Conservation (phyloP, 2,113 vertebrate species). For the Xerus inauris region DNA sequence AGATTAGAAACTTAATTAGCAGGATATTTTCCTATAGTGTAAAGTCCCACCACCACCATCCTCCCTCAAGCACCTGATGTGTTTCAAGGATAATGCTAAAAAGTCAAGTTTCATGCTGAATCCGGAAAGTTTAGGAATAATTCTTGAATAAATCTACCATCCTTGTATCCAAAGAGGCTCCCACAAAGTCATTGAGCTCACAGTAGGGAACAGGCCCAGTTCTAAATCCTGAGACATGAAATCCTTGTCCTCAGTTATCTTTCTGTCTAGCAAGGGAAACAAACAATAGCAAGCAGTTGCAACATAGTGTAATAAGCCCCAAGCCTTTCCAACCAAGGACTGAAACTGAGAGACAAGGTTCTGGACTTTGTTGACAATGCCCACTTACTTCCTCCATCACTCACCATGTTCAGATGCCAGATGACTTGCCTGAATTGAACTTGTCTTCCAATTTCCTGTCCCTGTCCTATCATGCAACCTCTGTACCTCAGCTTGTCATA, state of each 20-base stretch:
- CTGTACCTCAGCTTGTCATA: neutral
- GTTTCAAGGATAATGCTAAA: neutral
- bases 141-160: neutral
- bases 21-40: neutral
- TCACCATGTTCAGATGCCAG: neutral
- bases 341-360: neutral
- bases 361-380: neutral
- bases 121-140: neutral
- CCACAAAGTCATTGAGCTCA: neutral
- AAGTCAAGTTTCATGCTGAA: neutral
- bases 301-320: neutral
- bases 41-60: neutral
- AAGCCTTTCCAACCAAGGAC: neutral
- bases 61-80: neutral
- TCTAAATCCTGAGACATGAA: neutral
- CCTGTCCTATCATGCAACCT: neutral
- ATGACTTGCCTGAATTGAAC: neutral
- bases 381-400: neutral
- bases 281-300: neutral
- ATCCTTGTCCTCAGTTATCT: slow-evolving; percentile 6
- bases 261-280: neutral
- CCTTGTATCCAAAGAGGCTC: neutral
- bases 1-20: neutral
- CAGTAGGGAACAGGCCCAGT: neutral
- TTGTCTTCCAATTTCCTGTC: neutral